Evolutionary conservation across 64 coral and sea anemone genomes (phyloP), one percentile per base, ranked within the genome.

Genomic region (Montipora capricornis): DNA sequence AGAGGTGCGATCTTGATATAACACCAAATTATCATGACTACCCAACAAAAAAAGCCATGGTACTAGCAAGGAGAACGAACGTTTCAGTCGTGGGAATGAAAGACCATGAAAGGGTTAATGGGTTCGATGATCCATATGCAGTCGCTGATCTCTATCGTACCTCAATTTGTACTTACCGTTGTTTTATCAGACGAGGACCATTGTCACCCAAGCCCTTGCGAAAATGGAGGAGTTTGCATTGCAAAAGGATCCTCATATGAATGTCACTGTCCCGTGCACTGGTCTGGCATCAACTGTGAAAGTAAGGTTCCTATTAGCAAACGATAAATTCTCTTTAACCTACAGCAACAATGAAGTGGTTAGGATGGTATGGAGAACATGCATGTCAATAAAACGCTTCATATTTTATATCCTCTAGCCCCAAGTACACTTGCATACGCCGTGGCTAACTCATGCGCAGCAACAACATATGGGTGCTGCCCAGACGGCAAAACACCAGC

Each of bases 381-480:
- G 6, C 1, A 11, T 11, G 11, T 57, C 0, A 57, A 11, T 57
- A 57, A 8, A 57, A 6, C 6, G 6, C 11, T 6, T 57, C 6
- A 8, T 57, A 57, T 20, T 15, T 49, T n/a, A 19, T 44, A 59
- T 44, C 16, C 52, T 88, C 8, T 70, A 81, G 94, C 79, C 26
- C 74, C 92, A 7, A 86, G 85, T 3, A 92, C 89, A 20, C 19
- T 91, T 8, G 48, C 89, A 12, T 87, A 87, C 8, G 47, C 61
- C 14, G 79, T 87, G 45, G 81, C 90, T 5, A 87, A 76, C 82
- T 71, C 96, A 52, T 99, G 97, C 84, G 94, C 97, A 8, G 76
- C 97, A 16, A 99, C 97, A 2, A 96, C 83, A 4, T 99, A 91
- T 87, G 97, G 97, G 0, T 99, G 97, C 85, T 99, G 97, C 67